These are phyloP conservation scores for Acanthochromis polyacanthus DNA, from an alignment of 2,113 vertebrate genomes.

Conservation along the genomic window DNA sequence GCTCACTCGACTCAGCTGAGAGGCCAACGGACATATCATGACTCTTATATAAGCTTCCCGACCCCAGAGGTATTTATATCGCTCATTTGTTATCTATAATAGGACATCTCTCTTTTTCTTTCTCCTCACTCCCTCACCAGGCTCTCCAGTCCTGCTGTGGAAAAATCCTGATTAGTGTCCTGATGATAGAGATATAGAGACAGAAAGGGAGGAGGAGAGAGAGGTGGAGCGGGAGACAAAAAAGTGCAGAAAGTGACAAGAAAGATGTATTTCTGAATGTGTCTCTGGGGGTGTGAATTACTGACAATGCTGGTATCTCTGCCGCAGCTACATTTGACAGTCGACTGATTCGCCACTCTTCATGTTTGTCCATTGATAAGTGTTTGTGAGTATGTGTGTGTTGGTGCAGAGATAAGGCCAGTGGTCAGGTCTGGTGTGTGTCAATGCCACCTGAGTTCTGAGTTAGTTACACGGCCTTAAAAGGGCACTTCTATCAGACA, in stretches of 20 bases:
- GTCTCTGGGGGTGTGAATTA: slow-evolving; percentile 31
- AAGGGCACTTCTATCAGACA: slow-evolving; percentile 66
- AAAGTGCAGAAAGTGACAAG: slow-evolving; percentile 30
- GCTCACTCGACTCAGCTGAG: slow-evolving; percentile 8
- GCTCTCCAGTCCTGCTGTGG: slow-evolving; percentile 50
- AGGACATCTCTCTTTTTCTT: slow-evolving; percentile 64
- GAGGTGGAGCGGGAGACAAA: slow-evolving; percentile 1
- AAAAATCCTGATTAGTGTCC: slow-evolving; percentile 75
- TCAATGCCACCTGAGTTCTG: slow-evolving; percentile 74
- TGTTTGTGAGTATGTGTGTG: slow-evolving; percentile 22
- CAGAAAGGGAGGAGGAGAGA: not conserved
- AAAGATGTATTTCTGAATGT: slow-evolving; percentile 13
- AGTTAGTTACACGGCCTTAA: slow-evolving; percentile 60
- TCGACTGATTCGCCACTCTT: not conserved
- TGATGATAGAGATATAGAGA: slow-evolving; percentile 45
- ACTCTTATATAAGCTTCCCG: slow-evolving; percentile 74
- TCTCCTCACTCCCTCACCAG: slow-evolving; percentile 45
- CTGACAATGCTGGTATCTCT: slow-evolving; percentile 26
- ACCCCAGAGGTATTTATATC: slow-evolving; percentile 81
- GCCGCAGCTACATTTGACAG: slow-evolving; percentile 31
- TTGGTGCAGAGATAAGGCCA: slow-evolving; percentile 68
- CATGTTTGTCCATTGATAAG: slow-evolving; percentile 36
- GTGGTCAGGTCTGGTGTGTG: slow-evolving; percentile 70
- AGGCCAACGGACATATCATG: slow-evolving; percentile 66
- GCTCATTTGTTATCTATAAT: slow-evolving; percentile 81